phyloP scores from a whole-genome alignment of 1,140 invertebrate species.

The Drosophila jambulina region DNA sequence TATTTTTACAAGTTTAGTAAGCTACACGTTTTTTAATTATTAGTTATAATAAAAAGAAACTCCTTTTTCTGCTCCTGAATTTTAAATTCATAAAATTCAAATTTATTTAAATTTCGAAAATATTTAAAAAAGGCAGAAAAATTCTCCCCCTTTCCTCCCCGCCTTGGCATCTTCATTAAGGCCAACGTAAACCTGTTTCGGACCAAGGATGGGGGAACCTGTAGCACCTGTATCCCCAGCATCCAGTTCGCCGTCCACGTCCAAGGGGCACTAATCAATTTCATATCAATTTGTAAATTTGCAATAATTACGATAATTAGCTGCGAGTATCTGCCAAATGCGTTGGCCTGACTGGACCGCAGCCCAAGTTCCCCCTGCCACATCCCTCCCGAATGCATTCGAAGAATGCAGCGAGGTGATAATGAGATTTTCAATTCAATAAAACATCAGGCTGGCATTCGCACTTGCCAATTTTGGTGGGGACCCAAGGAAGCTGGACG shows the following conservation, averaged over 20 bases:
- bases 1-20: neutral
- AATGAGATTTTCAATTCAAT: constrained; percentile 82
- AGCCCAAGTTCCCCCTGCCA: constrained; percentile 6
- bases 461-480: constrained; percentile 71
- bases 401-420: constrained; percentile 80
- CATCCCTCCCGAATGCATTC: constrained; percentile 62
- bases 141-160: neutral
- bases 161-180: constrained; percentile 39
- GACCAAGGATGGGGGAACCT: constrained; percentile 32
- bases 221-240: constrained; percentile 37
- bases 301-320: constrained; percentile 85
- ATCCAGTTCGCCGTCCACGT: constrained; percentile 22
- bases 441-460: constrained; percentile 65
- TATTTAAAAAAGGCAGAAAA: neutral
- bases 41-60: no score
- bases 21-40: no score
- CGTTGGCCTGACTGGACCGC: constrained; percentile 49
- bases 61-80: neutral
- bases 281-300: constrained; percentile 85
- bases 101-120: neutral
- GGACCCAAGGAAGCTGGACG: constrained; percentile 9
- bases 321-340: constrained; percentile 72
- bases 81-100: neutral
- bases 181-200: constrained; percentile 31
- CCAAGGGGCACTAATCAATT: constrained; percentile 81